Evolutionary conservation across 2,888 invertebrate genomes (phyloP), one percentile per base, ranked within the genome.

Genomic region (Craniophora ligustri): DNA sequence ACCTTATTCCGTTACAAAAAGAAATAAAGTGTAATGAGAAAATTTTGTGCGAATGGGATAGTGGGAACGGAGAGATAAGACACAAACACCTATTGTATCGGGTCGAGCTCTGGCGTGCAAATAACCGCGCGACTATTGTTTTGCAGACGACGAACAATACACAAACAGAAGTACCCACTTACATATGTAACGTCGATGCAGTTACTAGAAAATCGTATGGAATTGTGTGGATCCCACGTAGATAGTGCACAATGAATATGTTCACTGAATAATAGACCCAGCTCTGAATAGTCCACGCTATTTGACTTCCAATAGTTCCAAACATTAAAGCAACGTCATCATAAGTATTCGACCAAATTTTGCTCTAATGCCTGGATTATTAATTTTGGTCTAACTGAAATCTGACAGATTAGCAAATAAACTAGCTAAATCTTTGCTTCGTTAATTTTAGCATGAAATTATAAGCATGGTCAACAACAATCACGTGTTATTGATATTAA

Each of bases 51-150:
- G 87, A 89, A 88, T 85, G 68, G 72, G 78, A 78, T 81, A 86
- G 88, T 90, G 90, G 85, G 91, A 89, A 90, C 79, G 60, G 60
- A 58, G 64, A 87, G 85, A 85, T 85, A 85, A 87, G 78, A 86
- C 73, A 83, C 82, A 85, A 87, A 85, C 79, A 83, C 69, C 83
- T 77, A 89, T 91, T 89, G 91, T 89, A 76, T 81, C 71, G 70
- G 72, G 80, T 78, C 61, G 66, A 61, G 66, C 66, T 58, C 81
- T 79, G 81, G 78, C 81, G 84, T 82, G 86, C 81, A 86, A 85
- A 84, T 81, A 78, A 78, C 82, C 63, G 49, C 50, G 38, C 56
- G n/a, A 73, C 86, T 72, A 89, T 89, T 89, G 89, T 73, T 72
- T 72, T 47, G 55, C 67, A 55, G 49, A 49, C 62, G 49, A 53